phyloP scores from a whole-genome alignment of 2,113 vertebrate genomes.

The Tetraodon nigroviridis region DNA sequence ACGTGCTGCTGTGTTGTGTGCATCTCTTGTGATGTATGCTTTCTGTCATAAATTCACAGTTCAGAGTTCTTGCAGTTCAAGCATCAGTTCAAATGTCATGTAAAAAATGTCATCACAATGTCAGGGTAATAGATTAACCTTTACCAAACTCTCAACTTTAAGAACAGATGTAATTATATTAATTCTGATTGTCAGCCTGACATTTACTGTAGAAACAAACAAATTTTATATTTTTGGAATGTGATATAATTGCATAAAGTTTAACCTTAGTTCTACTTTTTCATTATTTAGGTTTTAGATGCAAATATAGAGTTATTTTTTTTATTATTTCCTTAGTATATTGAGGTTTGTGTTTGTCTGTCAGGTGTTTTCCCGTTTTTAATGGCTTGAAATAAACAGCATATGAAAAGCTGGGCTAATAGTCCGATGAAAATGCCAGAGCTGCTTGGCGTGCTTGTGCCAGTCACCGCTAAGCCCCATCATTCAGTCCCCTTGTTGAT shows the following conservation, averaged over 20 bases:
- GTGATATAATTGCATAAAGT: slow-evolving; percentile 10
- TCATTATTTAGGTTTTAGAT: no score
- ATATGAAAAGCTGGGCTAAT: slow-evolving; percentile 67
- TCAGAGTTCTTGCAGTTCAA: slow-evolving; percentile 23
- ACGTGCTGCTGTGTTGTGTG: background rate
- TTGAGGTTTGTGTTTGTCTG: slow-evolving; percentile 7
- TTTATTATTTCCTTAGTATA: no score
- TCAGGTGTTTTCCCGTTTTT: background rate
- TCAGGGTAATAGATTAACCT: slow-evolving; percentile 73
- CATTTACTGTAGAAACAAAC: slow-evolving; percentile 43
- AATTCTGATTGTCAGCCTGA: slow-evolving; percentile 51
- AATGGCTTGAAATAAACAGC: slow-evolving; percentile 63
- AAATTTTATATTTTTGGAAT: slow-evolving; percentile 5
- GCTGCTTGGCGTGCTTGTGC: slow-evolving; percentile 43
- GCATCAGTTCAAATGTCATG: no score
- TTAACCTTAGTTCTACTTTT: no score
- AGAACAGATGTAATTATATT: slow-evolving; percentile 31
- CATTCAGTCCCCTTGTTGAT: slow-evolving; percentile 69
- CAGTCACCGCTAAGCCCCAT: slow-evolving; percentile 53
- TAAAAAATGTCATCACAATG: slow-evolving; percentile 69
- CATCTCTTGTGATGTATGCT: no score
- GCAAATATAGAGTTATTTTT: no score
- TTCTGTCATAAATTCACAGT: no score
- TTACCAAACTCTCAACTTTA: slow-evolving; percentile 41
- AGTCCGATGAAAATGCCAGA: slow-evolving; percentile 49